Percentiles rank a stretch among this genome's conserved stretches.
phyloP scores from a whole-genome alignment of 64 coral and sea anemone genomes.

The Pocillopora damicornis region DNA sequence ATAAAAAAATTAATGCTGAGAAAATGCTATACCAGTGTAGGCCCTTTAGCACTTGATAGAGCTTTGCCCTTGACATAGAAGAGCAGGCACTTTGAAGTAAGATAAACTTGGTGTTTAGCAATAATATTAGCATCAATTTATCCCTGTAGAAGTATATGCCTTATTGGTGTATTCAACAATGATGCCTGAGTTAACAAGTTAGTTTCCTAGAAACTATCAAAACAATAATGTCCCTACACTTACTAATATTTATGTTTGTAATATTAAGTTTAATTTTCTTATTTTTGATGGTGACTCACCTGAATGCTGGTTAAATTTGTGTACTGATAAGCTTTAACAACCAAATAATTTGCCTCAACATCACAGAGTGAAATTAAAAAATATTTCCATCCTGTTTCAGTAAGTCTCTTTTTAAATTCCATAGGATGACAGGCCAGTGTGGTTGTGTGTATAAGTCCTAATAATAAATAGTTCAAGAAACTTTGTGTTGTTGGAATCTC shows the following conservation, averaged over 20 bases:
- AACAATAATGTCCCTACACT: too few species aligned
- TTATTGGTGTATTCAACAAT: too few species aligned
- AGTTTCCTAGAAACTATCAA: too few species aligned
- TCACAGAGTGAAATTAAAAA: slow-evolving; percentile 82
- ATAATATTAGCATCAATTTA: too few species aligned
- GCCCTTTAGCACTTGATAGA: too few species aligned
- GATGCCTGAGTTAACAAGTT: too few species aligned
- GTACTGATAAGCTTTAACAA: slow-evolving; percentile 95
- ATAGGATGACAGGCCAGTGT: slow-evolving; percentile 43
- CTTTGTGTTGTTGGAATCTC: slow-evolving; percentile 81
- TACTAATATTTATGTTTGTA: too few species aligned
- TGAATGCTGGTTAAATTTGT: slow-evolving; percentile 97
- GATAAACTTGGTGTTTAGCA: neutral
- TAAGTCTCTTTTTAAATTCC: slow-evolving; percentile 36
- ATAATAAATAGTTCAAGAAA: slow-evolving; percentile 77
- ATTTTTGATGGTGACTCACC: slow-evolving; percentile 11
- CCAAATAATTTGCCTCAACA: slow-evolving; percentile 87
- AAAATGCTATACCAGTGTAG: too few species aligned
- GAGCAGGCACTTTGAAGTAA: neutral
- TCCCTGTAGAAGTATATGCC: too few species aligned
- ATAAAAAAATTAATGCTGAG: too few species aligned
- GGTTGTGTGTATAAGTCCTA: slow-evolving; percentile 52
- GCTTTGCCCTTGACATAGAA: neutral
- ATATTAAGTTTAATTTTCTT: too few species aligned
- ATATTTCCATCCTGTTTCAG: slow-evolving; percentile 84